Evolutionary conservation across 2,797 vertebrate genomes (phyloP).

Genomic region (Gallinago stenura): DNA sequence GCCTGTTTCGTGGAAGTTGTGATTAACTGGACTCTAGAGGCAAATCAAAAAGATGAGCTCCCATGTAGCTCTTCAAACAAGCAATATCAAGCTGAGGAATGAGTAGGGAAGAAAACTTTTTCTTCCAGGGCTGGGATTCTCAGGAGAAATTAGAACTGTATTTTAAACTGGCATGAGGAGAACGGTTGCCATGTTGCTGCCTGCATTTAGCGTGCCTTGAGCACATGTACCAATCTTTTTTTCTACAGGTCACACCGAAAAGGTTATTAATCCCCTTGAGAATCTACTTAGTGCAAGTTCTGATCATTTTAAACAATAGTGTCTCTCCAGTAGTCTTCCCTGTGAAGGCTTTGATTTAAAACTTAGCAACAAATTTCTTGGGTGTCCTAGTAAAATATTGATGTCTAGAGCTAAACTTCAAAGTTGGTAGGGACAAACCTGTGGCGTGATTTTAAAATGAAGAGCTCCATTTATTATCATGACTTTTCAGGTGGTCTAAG

Average conservation of each 20-base stretch:
- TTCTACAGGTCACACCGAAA: neutral
- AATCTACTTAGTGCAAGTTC: neutral
- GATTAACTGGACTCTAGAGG: slow-evolving; percentile 10
- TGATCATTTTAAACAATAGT: neutral
- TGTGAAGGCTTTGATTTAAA: neutral
- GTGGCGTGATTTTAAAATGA: neutral
- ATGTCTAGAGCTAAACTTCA: neutral
- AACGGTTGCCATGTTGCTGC: neutral
- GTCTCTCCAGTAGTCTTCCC: neutral
- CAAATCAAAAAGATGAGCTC: neutral
- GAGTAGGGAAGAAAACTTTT: neutral
- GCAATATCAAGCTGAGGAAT: neutral
- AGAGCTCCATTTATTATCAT: neutral
- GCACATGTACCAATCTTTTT: neutral
- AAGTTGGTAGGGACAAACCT: neutral
- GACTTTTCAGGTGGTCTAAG: neutral
- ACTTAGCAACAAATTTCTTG: neutral
- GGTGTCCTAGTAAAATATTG: neutral
- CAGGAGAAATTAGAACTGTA: neutral
- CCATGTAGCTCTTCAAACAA: neutral
- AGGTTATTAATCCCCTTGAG: neutral
- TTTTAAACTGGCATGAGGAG: neutral
- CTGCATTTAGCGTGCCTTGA: neutral
- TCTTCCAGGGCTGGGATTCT: neutral
- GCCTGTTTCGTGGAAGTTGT: neutral